Evolutionary conservation across 2,113 vertebrate genomes (phyloP).

Genomic region (Oryzias curvinotus): DNA sequence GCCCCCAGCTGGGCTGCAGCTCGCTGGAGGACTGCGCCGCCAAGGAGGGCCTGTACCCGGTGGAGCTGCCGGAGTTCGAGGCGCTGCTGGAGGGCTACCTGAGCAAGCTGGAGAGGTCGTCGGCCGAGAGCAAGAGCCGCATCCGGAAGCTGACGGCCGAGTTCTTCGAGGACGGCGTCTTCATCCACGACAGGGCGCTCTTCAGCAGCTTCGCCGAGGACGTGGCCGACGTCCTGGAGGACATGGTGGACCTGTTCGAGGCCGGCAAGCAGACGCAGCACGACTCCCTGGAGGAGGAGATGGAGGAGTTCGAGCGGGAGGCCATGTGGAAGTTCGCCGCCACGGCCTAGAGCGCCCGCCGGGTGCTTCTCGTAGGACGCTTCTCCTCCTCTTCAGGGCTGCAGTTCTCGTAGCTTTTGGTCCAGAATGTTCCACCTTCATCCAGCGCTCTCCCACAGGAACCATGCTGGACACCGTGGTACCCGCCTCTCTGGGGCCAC

Average conservation of each 20-base stretch:
- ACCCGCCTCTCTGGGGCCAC: constrained; percentile 64
- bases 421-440: constrained; percentile 50
- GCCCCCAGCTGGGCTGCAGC: constrained; percentile 74
- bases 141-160: constrained; percentile 61
- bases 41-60: constrained; percentile 82
- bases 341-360: constrained; percentile 24
- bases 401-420: constrained; percentile 60
- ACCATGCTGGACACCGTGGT: constrained; percentile 61
- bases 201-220: constrained; percentile 84
- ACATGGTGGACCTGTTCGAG: constrained; percentile 85
- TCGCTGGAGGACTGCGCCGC: constrained; percentile 79
- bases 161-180: constrained; percentile 80
- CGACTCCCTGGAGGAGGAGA: constrained; percentile 77
- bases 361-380: constrained; percentile 11
- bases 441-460: too few relatives aligned
- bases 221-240: constrained; percentile 81
- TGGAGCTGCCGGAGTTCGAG: constrained; percentile 80
- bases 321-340: constrained; percentile 75
- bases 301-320: constrained; percentile 88
- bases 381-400: constrained; percentile 51
- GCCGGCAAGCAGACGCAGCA: constrained; percentile 54
- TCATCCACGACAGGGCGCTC: constrained; percentile 81
- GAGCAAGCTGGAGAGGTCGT: constrained; percentile 61
- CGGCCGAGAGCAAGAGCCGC: constrained; percentile 60
- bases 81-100: constrained; percentile 82